Conservation (phyloP, 2,113 vertebrate genomes). For the Cebus imitator region DNA sequence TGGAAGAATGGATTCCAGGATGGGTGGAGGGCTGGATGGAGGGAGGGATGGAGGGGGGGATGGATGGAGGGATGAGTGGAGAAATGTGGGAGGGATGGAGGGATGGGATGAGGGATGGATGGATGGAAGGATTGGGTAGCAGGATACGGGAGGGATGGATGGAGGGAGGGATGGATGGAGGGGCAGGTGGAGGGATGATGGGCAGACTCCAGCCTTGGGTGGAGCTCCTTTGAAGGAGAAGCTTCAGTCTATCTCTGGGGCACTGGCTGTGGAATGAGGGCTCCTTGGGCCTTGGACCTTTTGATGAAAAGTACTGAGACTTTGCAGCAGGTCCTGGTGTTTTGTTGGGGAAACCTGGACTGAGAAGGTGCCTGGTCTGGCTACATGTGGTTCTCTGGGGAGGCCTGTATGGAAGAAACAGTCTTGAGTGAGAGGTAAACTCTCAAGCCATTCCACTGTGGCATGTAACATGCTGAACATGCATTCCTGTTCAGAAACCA, state of each 20-base stretch:
- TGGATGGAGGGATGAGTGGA: background rate
- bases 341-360: background rate
- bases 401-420: accelerated
- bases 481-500: background rate
- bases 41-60: background rate
- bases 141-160: too few relatives aligned
- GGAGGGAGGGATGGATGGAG: background rate
- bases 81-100: background rate
- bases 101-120: too few relatives aligned
- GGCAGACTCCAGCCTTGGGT: accelerated
- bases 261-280: background rate
- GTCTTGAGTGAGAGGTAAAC: accelerated
- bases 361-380: background rate
- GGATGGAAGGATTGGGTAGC: too few relatives aligned
- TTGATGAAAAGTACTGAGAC: background rate
- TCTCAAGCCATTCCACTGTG: background rate
- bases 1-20: too few relatives aligned
- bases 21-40: too few relatives aligned
- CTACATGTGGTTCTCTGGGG: background rate
- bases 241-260: accelerated
- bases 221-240: background rate
- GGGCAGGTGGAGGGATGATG: background rate
- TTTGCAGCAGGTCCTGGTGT: background rate
- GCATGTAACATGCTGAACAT: accelerated
- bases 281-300: background rate